phyloP scores from a whole-genome alignment of 1,140 invertebrate species.

The Camponotus floridanus region DNA sequence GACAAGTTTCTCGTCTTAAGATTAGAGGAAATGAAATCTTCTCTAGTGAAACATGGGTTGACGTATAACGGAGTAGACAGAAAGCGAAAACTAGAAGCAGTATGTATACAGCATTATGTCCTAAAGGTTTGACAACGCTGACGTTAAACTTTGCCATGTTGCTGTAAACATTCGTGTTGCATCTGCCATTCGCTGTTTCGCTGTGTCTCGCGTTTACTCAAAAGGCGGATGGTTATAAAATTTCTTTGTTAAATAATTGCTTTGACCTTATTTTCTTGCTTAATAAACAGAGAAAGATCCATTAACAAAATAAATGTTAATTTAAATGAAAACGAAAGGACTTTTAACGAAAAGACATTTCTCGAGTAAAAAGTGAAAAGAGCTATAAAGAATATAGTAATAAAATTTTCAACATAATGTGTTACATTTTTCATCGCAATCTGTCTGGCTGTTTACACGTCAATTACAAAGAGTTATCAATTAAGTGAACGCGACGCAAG shows the following conservation, averaged over 20 bases:
- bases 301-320: background rate
- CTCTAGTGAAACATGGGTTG: background rate
- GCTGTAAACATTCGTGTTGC: constrained; percentile 1
- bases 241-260: constrained; percentile 16
- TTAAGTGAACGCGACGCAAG: constrained; percentile 12
- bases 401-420: background rate
- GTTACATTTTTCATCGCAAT: constrained; percentile 1
- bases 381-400: background rate
- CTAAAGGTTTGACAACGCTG: constrained; percentile 46
- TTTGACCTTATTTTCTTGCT: background rate
- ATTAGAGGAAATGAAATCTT: constrained; percentile 52
- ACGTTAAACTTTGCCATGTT: constrained; percentile 32
- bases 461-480: constrained; percentile 31
- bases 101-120: constrained; percentile 46
- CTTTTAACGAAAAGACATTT: background rate
- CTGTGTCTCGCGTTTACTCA: background rate
- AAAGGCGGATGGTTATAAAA: constrained; percentile 15
- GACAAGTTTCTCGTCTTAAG: constrained; percentile 8
- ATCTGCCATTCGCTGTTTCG: constrained; percentile 42
- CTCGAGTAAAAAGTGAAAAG: background rate
- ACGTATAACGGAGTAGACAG: constrained; percentile 20
- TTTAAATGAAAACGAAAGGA: too few relatives aligned
- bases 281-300: background rate
- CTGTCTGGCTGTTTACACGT: background rate
- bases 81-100: constrained; percentile 42